Evolutionary conservation across 2,888 invertebrate genomes (phyloP).

Genomic region (Stenodema calcarata): DNA sequence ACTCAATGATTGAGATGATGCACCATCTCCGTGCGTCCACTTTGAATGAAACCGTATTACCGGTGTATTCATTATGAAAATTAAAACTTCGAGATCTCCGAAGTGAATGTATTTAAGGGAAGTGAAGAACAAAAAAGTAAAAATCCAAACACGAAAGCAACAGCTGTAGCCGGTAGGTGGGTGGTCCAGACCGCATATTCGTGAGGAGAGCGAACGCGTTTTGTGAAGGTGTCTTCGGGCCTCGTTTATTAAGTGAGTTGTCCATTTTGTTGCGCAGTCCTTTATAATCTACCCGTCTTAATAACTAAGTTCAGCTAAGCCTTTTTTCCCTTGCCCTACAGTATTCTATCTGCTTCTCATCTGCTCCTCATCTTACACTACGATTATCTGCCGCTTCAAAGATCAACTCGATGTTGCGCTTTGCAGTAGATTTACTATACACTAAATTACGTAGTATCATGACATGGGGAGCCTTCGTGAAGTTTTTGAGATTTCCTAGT

Average conservation of each 20-base stretch:
- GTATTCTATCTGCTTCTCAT: too few species aligned
- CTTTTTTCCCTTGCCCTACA: background rate
- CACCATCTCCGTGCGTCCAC: too few species aligned
- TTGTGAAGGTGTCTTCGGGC: background rate
- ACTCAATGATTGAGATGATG: too few species aligned
- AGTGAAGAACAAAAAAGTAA: background rate
- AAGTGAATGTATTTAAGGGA: background rate
- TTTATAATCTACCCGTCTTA: slow-evolving; percentile 21
- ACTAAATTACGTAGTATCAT: too few species aligned
- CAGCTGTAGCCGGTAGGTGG: background rate
- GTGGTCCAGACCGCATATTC: slow-evolving; percentile 7
- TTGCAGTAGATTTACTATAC: too few species aligned
- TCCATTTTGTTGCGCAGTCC: background rate
- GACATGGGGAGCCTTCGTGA: too few species aligned
- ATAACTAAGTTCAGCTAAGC: background rate
- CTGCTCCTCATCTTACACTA: too few species aligned
- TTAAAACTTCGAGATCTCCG: background rate
- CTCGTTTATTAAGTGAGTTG: slow-evolving; percentile 32
- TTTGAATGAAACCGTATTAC: too few species aligned
- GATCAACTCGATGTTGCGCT: too few species aligned
- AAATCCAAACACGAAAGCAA: background rate
- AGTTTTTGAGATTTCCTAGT: too few species aligned
- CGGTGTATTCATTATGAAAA: too few species aligned
- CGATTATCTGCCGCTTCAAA: too few species aligned
- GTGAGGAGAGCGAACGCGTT: background rate